Conservation (phyloP, 2,797 vertebrate species). For the Pempheris klunzingeri region DNA sequence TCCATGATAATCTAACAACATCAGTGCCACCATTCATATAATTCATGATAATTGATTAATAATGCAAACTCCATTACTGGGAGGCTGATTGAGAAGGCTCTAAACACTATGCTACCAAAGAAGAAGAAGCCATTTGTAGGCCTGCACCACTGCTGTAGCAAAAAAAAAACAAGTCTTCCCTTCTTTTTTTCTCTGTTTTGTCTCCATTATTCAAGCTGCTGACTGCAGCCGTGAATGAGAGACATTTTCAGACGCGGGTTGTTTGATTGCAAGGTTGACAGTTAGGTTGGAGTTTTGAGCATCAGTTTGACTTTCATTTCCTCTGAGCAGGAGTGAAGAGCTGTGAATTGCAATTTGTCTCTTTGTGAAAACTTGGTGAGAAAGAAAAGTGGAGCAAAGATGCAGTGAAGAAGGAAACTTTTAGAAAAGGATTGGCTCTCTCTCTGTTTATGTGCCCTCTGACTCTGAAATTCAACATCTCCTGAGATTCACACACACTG, state of each 20-base stretch:
- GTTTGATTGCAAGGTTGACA: constrained; percentile 14
- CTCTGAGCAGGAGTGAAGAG: constrained; percentile 15
- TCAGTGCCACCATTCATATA: too few species aligned
- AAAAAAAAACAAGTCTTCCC: background rate
- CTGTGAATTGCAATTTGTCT: constrained; percentile 1
- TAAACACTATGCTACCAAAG: background rate
- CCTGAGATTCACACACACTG: constrained; percentile 66
- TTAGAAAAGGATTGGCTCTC: constrained; percentile 1
- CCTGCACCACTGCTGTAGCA: too few species aligned
- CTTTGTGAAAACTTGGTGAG: constrained; percentile 20
- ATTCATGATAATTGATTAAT: too few species aligned
- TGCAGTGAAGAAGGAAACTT: constrained; percentile 30
- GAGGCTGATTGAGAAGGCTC: background rate
- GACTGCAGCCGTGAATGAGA: background rate
- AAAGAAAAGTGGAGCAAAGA: constrained; percentile 30
- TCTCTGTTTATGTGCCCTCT: constrained; percentile 65
- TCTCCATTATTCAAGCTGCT: background rate
- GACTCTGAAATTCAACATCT: constrained; percentile 65
- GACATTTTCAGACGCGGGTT: background rate
- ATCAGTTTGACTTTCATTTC: constrained; percentile 29
- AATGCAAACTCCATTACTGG: too few species aligned
- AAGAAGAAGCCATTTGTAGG: too few species aligned
- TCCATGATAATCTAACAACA: too few species aligned
- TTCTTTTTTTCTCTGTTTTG: background rate
- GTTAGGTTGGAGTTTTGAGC: constrained; percentile 7